phyloP scores from a whole-genome alignment of 1,140 invertebrate genomes.

The Drosophila suzukii region DNA sequence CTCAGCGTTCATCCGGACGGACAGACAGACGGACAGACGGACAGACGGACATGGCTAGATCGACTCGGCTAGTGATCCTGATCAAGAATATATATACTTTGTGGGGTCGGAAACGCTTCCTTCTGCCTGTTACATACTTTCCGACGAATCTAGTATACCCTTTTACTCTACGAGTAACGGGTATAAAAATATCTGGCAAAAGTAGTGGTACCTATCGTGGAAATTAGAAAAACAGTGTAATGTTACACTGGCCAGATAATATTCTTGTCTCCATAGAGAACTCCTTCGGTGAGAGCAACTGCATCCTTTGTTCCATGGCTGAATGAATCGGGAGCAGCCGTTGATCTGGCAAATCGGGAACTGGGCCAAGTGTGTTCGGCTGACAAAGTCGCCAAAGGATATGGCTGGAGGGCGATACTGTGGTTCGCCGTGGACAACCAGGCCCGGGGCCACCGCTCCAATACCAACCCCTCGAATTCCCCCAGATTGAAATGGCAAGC shows the following conservation, averaged over 20 bases:
- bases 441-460: constrained; percentile 9
- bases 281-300: neutral
- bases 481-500: constrained; percentile 36
- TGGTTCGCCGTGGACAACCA: constrained; percentile 46
- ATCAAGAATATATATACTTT: no score
- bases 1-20: no score
- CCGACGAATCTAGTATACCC: no score
- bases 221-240: neutral
- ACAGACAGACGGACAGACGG: no score
- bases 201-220: neutral
- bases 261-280: neutral
- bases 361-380: constrained; percentile 32
- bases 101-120: no score
- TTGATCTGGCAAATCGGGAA: constrained; percentile 23
- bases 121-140: no score
- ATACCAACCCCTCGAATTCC: neutral
- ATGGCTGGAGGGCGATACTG: constrained; percentile 28
- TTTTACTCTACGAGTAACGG: no score
- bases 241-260: neutral
- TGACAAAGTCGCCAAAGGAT: constrained; percentile 41
- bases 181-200: no score
- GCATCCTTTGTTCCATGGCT: constrained; percentile 19
- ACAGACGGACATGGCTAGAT: no score
- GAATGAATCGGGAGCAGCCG: constrained; percentile 13
- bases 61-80: no score